phyloP scores from a whole-genome alignment of 2,797 vertebrate species.

The Halcyon badia region DNA sequence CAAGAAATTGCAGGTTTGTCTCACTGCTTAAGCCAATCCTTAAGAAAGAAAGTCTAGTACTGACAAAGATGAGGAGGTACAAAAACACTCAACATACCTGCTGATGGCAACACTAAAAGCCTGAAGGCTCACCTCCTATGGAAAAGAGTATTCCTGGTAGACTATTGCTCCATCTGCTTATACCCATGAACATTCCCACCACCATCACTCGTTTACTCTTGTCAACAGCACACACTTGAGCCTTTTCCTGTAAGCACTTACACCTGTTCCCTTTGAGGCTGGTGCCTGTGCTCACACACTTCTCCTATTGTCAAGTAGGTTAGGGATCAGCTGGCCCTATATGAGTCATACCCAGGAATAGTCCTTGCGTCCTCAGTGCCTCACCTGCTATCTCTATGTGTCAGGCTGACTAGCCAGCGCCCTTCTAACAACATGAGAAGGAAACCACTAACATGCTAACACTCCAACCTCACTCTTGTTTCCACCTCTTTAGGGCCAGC shows the following conservation, averaged over 20 bases:
- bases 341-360: neutral
- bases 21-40: neutral
- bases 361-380: neutral
- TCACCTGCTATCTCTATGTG: neutral
- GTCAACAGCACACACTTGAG: neutral
- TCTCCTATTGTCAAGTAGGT: neutral
- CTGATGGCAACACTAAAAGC: neutral
- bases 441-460: accelerated
- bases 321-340: neutral
- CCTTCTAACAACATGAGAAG: neutral
- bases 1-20: neutral
- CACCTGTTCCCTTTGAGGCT: neutral
- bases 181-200: neutral
- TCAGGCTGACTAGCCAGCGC: neutral
- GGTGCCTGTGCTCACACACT: neutral
- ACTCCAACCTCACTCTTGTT: neutral
- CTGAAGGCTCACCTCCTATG: neutral
- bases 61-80: neutral
- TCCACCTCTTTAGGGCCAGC: neutral
- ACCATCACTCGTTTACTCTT: neutral
- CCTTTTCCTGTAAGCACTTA: neutral
- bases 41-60: neutral
- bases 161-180: neutral
- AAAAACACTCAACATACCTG: neutral
- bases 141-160: neutral